These are phyloP conservation scores for Microtus richardsoni DNA, from an alignment of 2,113 vertebrate species.

Conservation along the genomic window DNA sequence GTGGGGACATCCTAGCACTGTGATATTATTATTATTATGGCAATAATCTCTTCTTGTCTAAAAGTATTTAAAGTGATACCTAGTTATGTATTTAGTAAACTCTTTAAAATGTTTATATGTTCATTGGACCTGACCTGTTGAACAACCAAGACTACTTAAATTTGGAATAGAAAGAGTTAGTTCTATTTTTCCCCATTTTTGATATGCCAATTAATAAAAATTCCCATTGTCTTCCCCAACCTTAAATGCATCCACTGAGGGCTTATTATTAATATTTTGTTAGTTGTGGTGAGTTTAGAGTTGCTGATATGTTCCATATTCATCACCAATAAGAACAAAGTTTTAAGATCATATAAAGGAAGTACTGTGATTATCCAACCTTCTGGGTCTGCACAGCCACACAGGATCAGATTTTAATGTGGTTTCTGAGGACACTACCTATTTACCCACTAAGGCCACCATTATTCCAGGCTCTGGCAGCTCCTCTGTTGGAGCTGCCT, in stretches of 20 bases:
- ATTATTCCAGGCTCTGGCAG: neutral
- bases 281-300: neutral
- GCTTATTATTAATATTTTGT: slow-evolving; percentile 9
- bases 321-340: neutral
- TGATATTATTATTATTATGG: neutral
- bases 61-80: neutral
- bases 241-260: neutral
- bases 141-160: neutral
- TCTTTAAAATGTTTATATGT: neutral
- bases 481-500: neutral
- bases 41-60: neutral
- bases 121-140: slow-evolving; percentile 18
- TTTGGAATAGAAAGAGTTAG: slow-evolving; percentile 15
- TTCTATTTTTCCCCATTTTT: neutral
- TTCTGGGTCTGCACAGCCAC: neutral
- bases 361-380: neutral
- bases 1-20: neutral
- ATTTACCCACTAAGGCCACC: neutral
- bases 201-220: neutral
- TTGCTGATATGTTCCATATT: neutral
- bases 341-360: neutral
- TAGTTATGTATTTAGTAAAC: slow-evolving; percentile 2
- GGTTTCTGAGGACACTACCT: neutral
- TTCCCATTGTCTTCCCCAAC: neutral
- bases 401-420: neutral